phyloP scores from a whole-genome alignment of 2,888 invertebrate genomes.

The Athetis lepigone region DNA sequence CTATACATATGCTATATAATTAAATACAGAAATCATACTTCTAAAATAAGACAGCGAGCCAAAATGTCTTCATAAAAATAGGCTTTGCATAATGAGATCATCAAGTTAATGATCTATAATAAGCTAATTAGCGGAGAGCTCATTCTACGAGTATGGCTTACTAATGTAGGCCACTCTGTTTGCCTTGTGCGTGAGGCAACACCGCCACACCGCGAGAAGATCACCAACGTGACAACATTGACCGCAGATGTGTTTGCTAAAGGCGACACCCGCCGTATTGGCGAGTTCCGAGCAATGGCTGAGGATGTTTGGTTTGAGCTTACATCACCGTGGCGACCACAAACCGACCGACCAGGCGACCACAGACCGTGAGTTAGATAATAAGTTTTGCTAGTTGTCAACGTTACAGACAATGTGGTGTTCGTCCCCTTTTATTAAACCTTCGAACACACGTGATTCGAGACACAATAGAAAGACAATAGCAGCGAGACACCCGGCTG shows the following conservation, averaged over 20 bases:
- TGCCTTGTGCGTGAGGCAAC: slow-evolving; percentile 12
- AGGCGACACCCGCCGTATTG: slow-evolving; percentile 15
- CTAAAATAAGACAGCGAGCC: not conserved
- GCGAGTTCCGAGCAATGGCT: not conserved
- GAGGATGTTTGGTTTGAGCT: slow-evolving; percentile 1
- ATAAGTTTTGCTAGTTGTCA: too few relatives aligned
- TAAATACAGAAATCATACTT: not conserved
- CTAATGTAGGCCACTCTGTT: slow-evolving; percentile 13
- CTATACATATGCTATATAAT: too few relatives aligned
- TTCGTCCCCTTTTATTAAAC: too few relatives aligned
- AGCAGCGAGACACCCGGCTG: too few relatives aligned
- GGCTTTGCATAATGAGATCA: not conserved
- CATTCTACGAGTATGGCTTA: not conserved
- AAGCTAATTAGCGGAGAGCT: not conserved
- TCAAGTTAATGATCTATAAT: not conserved
- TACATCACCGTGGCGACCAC: not conserved
- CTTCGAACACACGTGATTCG: too few relatives aligned
- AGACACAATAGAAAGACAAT: too few relatives aligned
- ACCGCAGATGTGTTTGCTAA: slow-evolving; percentile 29
- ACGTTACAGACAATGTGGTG: too few relatives aligned
- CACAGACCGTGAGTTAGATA: too few relatives aligned
- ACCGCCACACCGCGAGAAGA: slow-evolving; percentile 12
- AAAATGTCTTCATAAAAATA: too few relatives aligned
- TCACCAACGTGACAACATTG: slow-evolving; percentile 16
- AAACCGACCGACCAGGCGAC: too few relatives aligned